Conservation (phyloP, 2,797 vertebrate species). For the Poeciliopsis paucimaculata region DNA sequence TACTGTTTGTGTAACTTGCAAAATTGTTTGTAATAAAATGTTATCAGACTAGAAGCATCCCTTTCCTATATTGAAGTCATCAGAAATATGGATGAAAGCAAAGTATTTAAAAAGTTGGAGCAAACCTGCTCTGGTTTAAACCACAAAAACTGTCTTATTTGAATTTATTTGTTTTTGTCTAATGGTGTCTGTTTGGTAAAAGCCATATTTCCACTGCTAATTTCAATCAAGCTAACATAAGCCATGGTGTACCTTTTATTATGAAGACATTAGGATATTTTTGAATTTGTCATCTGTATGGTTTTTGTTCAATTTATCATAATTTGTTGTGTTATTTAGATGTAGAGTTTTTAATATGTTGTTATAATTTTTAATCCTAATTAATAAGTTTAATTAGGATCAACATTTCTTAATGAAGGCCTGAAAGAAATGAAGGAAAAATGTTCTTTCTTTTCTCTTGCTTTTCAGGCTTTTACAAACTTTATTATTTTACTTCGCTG, state of each 20-base stretch:
- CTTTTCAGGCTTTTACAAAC: conserved; percentile 22
- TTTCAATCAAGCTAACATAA: conserved; percentile 82
- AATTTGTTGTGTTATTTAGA: conserved; percentile 88
- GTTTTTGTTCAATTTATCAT: conserved; percentile 82
- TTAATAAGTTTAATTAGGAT: conserved; percentile 76
- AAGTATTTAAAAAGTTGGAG: neutral
- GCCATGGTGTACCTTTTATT: conserved; percentile 91
- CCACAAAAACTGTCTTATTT: conserved; percentile 62
- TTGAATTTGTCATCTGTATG: conserved; percentile 78
- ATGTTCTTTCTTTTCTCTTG: conserved; percentile 27
- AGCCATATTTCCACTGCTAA: conserved; percentile 88
- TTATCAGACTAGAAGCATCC: neutral
- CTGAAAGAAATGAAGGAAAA: conserved; percentile 26
- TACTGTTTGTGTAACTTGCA: neutral
- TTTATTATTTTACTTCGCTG: conserved; percentile 24
- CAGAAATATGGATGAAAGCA: neutral
- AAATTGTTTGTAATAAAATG: neutral
- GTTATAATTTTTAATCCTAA: too few relatives aligned
- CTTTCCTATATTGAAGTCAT: neutral
- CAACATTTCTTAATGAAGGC: conserved; percentile 82
- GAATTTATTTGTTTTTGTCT: conserved; percentile 64
- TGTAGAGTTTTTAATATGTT: conserved; percentile 77
- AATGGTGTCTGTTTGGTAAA: conserved; percentile 82
- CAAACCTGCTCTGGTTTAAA: neutral
- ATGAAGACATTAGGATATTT: conserved; percentile 68